Evolutionary conservation across 2,797 vertebrate species (phyloP), one percentile per base, ranked within the genome.

Genomic region (Notolabrus celidotus): DNA sequence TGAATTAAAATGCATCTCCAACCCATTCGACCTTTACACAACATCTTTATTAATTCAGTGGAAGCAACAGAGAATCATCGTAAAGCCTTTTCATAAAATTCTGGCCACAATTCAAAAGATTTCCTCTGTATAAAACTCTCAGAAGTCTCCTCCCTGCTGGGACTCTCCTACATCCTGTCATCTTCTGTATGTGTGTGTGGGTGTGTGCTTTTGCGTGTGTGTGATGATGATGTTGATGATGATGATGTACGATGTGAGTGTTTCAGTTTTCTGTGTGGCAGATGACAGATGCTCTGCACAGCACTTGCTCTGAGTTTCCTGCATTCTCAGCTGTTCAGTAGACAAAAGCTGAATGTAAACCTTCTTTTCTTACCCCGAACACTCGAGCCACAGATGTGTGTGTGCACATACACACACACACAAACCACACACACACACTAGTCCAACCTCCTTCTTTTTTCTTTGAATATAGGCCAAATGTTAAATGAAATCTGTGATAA

Each of bases 241-340:
- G 63, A 85, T 87, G 85, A 89, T 79, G 52, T 81, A 92, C 39
- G 60, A 76, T 66, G 67, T 71, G 75, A 83, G 66, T 61, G 53
- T 75, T 89, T 84, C 52, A 55, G 36, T 78, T 77, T 79, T 84
- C 71, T 57, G 42, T 82, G 69, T 67, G 64, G 64, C 61, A 84
- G 74, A 81, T 82, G 86, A 83, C 79, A 77, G 79, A 84, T 20
- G 31, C 55, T 78, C 56, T 2, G 14, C 27, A 62, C 49, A 73
- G 58, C 45, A 11, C 59, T 69, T 38, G 52, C 49, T 67, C 59
- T 11, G 46, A 22, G 50, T 86, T 88, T 79, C 47, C 65, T 84
- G 80, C 83, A 87, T 92, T 90, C 89, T 87, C 88, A 90, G 85
- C 89, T 91, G 89, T 85, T 85, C 70, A n/a, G 25, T 68, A 53